Base-by-base conservation (phyloP, 2,888 invertebrate species). In the Periphyllus acericola region DNA sequence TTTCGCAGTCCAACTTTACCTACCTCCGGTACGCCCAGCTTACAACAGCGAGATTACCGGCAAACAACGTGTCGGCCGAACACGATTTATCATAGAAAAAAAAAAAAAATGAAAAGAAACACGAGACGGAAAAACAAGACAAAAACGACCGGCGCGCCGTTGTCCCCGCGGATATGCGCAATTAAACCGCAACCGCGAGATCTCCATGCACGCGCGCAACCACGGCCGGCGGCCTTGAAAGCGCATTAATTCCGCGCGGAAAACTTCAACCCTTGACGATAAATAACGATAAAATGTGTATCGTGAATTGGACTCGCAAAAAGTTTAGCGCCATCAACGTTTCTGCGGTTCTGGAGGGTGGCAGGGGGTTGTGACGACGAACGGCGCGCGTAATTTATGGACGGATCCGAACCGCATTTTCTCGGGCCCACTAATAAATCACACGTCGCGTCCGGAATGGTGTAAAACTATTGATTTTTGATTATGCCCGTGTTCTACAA, bases 301-400 rank as follows among this genome's bases (percentile, higher is more conserved):
- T 40, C 80, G 80, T 25, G 60, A 81, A 80, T 87, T 46, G 80
- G 40, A 81, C 79, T 80, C 40, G 74, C 72, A 78, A 87, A 87
- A 87, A 87, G 80, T 87, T 87, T 74, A 74, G 60, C 74, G 80
- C 80, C 86, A 74, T 87, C 80, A 87, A 81, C 86, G 32, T 87
- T 87, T 81, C 32, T 32, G 1, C 2, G 1, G 46, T 36, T 46
- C 71, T 74, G 80, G 60, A 60, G 21, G 60, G 21, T 6, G 25
- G 21, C 60, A 11, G 11, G 6, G 46, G 5, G 21, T 52, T 46
- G 40, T 4, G 60, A 25, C 60, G 19, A 55, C 55, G 55, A 52
- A 21, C 52, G 71, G 76, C 85, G 55, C 29, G 72, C 40, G 80
- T 87, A 87, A 80, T 87, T 87, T 80, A 87, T 79, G 71, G 34